These are phyloP conservation scores for Drosophila saltans DNA, from an alignment of 1,140 invertebrate species.

Conservation along the genomic window DNA sequence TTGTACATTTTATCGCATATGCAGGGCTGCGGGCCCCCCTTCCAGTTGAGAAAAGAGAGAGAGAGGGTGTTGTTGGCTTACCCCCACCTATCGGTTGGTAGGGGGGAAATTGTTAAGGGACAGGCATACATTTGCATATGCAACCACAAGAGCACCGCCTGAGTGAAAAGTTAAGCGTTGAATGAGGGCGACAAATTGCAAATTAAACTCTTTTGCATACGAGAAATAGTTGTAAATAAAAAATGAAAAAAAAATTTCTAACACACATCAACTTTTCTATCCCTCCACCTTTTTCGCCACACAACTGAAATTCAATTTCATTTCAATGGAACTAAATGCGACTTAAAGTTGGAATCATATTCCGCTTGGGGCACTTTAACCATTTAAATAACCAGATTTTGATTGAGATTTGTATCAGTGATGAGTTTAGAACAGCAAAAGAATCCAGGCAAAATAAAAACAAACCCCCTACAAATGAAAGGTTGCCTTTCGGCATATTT, in stretches of 20 bases:
- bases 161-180: conserved; percentile 77
- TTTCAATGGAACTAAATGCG: conserved; percentile 64
- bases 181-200: conserved; percentile 81
- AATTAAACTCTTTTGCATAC: conserved; percentile 80
- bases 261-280: conserved; percentile 63
- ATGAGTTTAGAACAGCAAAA: not conserved
- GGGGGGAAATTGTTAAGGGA: not conserved
- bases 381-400: conserved; percentile 53
- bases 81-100: not conserved
- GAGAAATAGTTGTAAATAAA: conserved; percentile 77
- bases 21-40: conserved; percentile 31
- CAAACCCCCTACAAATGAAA: conserved; percentile 41
- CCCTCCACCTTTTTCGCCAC: not conserved
- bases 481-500: conserved; percentile 75
- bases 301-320: conserved; percentile 70
- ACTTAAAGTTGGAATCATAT: conserved; percentile 47
- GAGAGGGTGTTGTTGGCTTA: not conserved
- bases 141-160: conserved; percentile 66
- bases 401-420: conserved; percentile 40
- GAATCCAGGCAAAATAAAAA: conserved; percentile 25
- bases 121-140: conserved; percentile 71
- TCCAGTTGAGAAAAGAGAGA: not conserved
- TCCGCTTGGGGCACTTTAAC: conserved; percentile 35
- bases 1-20: conserved; percentile 75
- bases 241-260: conserved; percentile 53